Percentiles rank a stretch among this genome's conserved stretches.
These are phyloP conservation scores for Notocelia uddmanniana DNA, from an alignment of 2,888 invertebrate genomes.

Conservation along the genomic window DNA sequence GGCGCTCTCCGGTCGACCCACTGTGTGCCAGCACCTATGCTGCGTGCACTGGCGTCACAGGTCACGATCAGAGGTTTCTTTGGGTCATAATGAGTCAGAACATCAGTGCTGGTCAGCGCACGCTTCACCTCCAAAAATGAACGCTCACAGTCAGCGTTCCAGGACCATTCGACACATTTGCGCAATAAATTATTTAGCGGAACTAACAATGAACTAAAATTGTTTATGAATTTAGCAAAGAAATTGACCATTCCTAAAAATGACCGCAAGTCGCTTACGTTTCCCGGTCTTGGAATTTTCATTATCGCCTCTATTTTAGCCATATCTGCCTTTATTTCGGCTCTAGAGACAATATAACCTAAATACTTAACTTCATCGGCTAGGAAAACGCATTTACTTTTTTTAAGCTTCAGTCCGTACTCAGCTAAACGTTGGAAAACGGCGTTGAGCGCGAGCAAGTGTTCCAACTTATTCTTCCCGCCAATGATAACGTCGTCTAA, in stretches of 20 bases:
- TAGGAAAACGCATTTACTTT: background rate
- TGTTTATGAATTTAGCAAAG: constrained; percentile 9
- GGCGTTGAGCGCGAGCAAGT: background rate
- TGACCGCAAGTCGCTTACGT: constrained; percentile 3
- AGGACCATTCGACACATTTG: no score
- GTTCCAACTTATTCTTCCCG: background rate
- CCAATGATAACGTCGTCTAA: constrained; percentile 32
- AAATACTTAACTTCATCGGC: constrained; percentile 3
- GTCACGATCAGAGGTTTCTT: no score
- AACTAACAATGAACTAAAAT: constrained; percentile 7
- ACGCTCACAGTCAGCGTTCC: no score
- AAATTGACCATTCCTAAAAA: constrained; percentile 19
- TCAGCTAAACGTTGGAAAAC: constrained; percentile 2
- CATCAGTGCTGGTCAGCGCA: no score
- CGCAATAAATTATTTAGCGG: no score
- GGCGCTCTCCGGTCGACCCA: constrained; percentile 8
- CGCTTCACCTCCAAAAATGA: no score
- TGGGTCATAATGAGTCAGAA: no score
- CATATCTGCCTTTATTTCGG: constrained; percentile 1
- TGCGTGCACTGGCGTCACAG: no score
- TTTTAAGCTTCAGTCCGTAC: constrained; percentile 1
- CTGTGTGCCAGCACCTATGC: no score
- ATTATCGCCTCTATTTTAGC: constrained; percentile 4
- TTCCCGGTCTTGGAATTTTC: constrained; percentile 4
- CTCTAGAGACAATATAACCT: constrained; percentile 7